These are phyloP conservation scores for Hydroisotoma schaefferi DNA, from an alignment of 2,888 invertebrate genomes.

Conservation along the genomic window DNA sequence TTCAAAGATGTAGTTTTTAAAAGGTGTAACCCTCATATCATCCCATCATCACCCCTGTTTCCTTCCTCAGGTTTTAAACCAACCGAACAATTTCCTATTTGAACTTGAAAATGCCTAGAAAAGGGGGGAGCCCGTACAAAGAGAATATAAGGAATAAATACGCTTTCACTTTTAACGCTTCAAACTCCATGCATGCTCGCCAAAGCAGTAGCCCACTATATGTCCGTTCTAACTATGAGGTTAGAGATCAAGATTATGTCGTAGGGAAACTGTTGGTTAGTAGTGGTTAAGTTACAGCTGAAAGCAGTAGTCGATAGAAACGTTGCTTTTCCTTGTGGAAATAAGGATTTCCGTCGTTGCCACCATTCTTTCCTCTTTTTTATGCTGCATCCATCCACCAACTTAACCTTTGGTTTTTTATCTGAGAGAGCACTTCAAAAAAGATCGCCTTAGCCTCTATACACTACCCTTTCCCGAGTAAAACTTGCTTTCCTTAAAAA, in stretches of 20 bases:
- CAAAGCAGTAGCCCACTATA: too few relatives aligned
- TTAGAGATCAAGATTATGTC: too few relatives aligned
- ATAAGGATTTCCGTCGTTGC: constrained; percentile 16
- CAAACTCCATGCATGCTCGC: too few relatives aligned
- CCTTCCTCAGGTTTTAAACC: background rate
- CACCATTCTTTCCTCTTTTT: constrained; percentile 7
- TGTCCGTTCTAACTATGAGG: too few relatives aligned
- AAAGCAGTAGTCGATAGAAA: constrained; percentile 9
- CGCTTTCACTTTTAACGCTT: too few relatives aligned
- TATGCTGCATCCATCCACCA: constrained; percentile 5
- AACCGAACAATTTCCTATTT: too few relatives aligned
- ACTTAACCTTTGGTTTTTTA: constrained; percentile 5
- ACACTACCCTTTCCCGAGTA: background rate
- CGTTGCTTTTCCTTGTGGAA: constrained; percentile 13
- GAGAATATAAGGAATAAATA: too few relatives aligned
- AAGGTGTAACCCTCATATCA: too few relatives aligned
- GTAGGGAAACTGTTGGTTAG: constrained; percentile 1
- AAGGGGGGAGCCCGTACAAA: background rate
- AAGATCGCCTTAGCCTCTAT: constrained; percentile 20
- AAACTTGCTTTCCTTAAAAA: background rate
- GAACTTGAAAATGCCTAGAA: too few relatives aligned
- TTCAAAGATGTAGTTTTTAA: too few relatives aligned
- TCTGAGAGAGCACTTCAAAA: background rate
- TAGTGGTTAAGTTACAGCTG: background rate
- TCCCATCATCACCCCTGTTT: background rate